A percentile compares a stretch with the other conserved stretches of the same genome.
Evolutionary conservation across 2,797 vertebrate genomes (phyloP).

Genomic region (Amblyopsis hoosieri): DNA sequence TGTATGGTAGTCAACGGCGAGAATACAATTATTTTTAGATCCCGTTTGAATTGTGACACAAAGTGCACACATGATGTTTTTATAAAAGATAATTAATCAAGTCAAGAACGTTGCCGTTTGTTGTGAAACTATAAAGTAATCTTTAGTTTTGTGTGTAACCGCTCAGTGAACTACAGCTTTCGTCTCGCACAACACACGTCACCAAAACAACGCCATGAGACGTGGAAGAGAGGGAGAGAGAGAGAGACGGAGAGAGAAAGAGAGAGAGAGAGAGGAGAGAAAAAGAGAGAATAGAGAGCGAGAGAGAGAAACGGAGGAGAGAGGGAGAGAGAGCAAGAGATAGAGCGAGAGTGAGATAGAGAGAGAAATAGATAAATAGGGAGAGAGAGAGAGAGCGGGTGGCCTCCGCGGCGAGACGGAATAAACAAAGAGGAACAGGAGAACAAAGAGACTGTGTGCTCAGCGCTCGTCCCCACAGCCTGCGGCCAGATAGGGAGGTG

Average conservation of each 20-base stretch:
- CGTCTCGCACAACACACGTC: too few relatives aligned
- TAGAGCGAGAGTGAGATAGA: not conserved
- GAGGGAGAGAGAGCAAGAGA: constrained; percentile 35
- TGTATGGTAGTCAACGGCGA: too few relatives aligned
- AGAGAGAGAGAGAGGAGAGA: constrained; percentile 8
- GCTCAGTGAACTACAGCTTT: too few relatives aligned
- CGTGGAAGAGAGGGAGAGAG: not conserved
- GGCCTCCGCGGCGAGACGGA: not conserved
- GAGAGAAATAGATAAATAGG: not conserved
- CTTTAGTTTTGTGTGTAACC: too few relatives aligned
- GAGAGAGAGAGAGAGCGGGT: constrained; percentile 8
- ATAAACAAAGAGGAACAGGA: constrained; percentile 13
- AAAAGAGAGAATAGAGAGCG: not conserved
- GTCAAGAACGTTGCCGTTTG: too few relatives aligned
- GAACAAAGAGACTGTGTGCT: constrained; percentile 29
- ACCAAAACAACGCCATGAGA: too few relatives aligned
- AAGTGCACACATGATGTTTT: not conserved
- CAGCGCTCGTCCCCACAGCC: constrained; percentile 21
- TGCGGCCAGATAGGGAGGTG: constrained; percentile 37
- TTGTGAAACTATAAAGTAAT: too few relatives aligned
- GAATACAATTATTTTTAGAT: too few relatives aligned
- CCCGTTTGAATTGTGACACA: not conserved
- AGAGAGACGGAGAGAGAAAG: not conserved
- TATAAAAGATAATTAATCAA: too few relatives aligned
- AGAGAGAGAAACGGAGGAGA: constrained; percentile 8